These are phyloP conservation scores for Arrhopalites spinosus DNA, from an alignment of 2,888 invertebrate genomes.

Conservation along the genomic window DNA sequence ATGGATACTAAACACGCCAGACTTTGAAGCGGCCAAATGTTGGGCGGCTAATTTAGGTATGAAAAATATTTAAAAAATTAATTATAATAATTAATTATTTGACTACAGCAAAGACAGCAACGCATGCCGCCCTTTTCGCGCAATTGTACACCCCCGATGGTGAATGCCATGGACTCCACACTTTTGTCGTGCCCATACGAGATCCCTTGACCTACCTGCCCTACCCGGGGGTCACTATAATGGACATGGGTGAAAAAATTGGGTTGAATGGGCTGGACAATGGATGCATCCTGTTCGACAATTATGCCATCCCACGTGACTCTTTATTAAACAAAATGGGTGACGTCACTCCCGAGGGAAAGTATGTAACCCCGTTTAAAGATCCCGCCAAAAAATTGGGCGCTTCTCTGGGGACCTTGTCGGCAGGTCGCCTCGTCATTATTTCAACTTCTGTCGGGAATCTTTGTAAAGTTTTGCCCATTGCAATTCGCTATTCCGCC, in stretches of 20 bases:
- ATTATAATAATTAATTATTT: neutral
- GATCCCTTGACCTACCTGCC: constrained; percentile 75
- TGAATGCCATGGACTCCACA: constrained; percentile 81
- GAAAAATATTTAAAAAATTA: neutral
- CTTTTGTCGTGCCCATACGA: constrained; percentile 79
- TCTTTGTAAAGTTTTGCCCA: constrained; percentile 57
- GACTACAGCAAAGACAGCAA: constrained; percentile 71
- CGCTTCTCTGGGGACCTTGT: constrained; percentile 49
- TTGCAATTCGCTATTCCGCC: constrained; percentile 64
- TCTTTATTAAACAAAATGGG: constrained; percentile 85
- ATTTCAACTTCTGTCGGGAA: constrained; percentile 45
- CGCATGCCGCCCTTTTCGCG: constrained; percentile 85
- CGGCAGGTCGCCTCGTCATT: constrained; percentile 43
- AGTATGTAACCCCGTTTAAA: constrained; percentile 70
- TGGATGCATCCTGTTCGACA: constrained; percentile 82
- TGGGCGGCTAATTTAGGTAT: constrained; percentile 89
- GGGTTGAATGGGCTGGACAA: constrained; percentile 92
- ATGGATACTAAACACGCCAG: constrained; percentile 74
- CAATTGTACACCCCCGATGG: constrained; percentile 82
- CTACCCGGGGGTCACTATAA: constrained; percentile 83
- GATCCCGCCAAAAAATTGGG: constrained; percentile 79
- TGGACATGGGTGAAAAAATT: constrained; percentile 91
- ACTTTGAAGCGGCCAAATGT: constrained; percentile 78
- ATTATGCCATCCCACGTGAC: constrained; percentile 83
- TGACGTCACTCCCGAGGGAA: constrained; percentile 84